phyloP scores from a whole-genome alignment of 2,113 vertebrate species.

The Ramphastos sulfuratus region DNA sequence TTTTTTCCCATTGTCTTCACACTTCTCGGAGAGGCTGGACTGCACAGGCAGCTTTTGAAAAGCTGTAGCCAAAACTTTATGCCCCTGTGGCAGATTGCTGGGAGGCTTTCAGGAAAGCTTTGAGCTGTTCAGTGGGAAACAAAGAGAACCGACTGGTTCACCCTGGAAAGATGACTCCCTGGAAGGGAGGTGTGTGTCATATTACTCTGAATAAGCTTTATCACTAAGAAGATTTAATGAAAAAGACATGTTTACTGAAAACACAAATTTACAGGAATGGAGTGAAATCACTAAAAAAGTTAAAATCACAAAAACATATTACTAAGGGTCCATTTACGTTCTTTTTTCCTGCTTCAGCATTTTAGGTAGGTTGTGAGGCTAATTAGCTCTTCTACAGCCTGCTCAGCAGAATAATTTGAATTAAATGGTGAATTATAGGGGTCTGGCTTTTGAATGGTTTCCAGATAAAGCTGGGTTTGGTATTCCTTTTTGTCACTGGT shows the following conservation, averaged over 20 bases:
- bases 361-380: not conserved
- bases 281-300: conserved; percentile 7
- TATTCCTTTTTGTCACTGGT: not conserved
- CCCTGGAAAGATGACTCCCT: conserved; percentile 30
- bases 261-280: conserved; percentile 38
- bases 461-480: not conserved
- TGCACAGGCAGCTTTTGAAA: not conserved
- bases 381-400: not conserved
- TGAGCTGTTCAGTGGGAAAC: conserved; percentile 25
- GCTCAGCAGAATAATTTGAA: not conserved
- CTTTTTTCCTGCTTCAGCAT: not conserved
- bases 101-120: conserved; percentile 16
- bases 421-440: not conserved
- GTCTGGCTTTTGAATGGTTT: not conserved
- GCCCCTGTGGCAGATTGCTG: not conserved
- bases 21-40: not conserved
- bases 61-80: not conserved
- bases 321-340: not conserved
- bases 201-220: conserved; percentile 64
- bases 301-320: conserved; percentile 27
- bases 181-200: conserved; percentile 42
- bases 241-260: conserved; percentile 61
- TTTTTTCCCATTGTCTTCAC: not conserved
- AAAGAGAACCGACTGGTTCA: not conserved
- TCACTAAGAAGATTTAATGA: conserved; percentile 45